These are phyloP conservation scores for Drosophila subquinaria DNA, from an alignment of 2,888 invertebrate genomes.

Conservation along the genomic window DNA sequence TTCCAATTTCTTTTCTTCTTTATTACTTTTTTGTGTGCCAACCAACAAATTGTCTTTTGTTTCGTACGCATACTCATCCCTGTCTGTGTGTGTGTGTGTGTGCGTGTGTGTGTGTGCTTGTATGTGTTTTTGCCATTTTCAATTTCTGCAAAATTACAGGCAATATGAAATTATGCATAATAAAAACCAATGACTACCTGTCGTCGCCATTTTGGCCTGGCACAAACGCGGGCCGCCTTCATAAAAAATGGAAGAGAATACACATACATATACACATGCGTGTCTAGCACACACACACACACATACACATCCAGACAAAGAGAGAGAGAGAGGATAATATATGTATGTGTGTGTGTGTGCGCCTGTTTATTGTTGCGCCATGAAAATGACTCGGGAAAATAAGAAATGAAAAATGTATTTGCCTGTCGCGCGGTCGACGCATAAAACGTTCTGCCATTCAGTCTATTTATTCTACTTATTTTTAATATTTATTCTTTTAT, in stretches of 20 bases:
- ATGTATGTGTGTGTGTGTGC: not conserved
- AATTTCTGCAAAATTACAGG: constrained; percentile 78
- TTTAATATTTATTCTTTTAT: constrained; percentile 25
- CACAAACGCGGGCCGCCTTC: constrained; percentile 49
- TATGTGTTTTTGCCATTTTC: constrained; percentile 70
- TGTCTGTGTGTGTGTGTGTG: constrained; percentile 1
- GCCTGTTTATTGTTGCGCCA: constrained; percentile 70
- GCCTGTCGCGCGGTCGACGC: constrained; percentile 36
- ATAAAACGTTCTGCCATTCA: constrained; percentile 44
- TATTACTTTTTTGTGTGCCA: constrained; percentile 15
- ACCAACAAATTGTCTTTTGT: constrained; percentile 42
- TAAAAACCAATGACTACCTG: constrained; percentile 80
- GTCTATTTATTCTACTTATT: constrained; percentile 36
- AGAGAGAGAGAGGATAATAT: not conserved
- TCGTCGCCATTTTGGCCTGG: constrained; percentile 69
- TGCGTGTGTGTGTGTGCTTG: constrained; percentile 10
- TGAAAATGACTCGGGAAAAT: constrained; percentile 69
- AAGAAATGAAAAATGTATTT: constrained; percentile 78
- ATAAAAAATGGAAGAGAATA: constrained; percentile 71
- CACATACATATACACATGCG: constrained; percentile 11
- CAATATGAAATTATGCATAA: constrained; percentile 81
- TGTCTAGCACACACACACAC: constrained; percentile 40
- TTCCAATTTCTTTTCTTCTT: constrained; percentile 32
- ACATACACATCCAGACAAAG: constrained; percentile 6
- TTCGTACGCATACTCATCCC: constrained; percentile 10